Evolutionary conservation across 1,140 invertebrate genomes (phyloP).

Genomic region (Caerostris darwini): DNA sequence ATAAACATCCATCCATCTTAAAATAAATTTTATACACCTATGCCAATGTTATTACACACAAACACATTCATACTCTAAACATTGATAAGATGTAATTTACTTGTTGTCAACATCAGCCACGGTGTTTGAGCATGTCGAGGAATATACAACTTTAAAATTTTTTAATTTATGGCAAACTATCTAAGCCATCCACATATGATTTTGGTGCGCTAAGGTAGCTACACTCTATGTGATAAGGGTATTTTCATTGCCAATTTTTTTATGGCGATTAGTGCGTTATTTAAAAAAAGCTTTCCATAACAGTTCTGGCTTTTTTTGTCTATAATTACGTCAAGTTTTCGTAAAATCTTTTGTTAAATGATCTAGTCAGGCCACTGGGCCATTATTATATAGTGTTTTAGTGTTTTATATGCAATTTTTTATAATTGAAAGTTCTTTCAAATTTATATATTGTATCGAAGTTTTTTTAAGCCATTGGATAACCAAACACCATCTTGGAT

Average conservation of each 20-base stretch:
- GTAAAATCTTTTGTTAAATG: conserved; percentile 3
- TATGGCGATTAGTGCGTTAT: neutral
- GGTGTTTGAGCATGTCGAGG: neutral
- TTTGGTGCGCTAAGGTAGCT: neutral
- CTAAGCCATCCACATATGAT: neutral
- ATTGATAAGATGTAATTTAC: conserved; percentile 19
- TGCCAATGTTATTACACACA: neutral
- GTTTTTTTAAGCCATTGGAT: conserved; percentile 13
- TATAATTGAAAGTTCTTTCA: neutral
- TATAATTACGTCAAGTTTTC: neutral
- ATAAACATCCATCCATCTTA: too few relatives aligned
- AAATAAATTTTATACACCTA: neutral
- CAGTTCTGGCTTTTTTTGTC: neutral
- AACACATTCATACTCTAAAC: neutral
- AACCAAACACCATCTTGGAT: neutral
- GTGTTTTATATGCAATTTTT: conserved; percentile 17
- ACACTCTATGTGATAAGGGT: neutral
- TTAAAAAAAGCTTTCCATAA: neutral
- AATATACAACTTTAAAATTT: neutral
- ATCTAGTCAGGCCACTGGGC: neutral
- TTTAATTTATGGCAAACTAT: neutral
- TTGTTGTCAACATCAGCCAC: neutral
- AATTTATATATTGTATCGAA: conserved; percentile 24
- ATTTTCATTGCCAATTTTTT: neutral
- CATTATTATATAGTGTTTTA: conserved; percentile 6